These are phyloP conservation scores for Phragmatobia fuliginosa DNA, from an alignment of 2,888 invertebrate genomes.

Conservation along the genomic window DNA sequence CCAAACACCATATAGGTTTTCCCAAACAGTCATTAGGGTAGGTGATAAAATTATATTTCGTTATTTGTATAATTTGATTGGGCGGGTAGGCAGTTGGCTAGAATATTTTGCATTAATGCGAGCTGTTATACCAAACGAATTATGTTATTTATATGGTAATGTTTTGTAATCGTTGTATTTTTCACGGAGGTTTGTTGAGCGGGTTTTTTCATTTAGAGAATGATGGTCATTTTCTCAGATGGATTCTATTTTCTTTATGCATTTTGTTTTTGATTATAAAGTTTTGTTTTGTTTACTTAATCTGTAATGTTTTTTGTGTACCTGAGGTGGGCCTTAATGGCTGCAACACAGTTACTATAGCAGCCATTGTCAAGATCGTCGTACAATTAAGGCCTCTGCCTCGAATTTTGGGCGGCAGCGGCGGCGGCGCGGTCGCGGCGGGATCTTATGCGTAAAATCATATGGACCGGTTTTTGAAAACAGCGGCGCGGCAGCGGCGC, in stretches of 20 bases:
- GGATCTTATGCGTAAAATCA: too few species aligned
- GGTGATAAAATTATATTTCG: conserved; percentile 68
- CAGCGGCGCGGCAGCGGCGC: too few species aligned
- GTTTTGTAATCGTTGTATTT: conserved; percentile 40
- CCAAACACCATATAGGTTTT: conserved; percentile 44
- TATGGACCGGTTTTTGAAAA: too few species aligned
- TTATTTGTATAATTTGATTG: conserved; percentile 67
- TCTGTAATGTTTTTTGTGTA: too few species aligned
- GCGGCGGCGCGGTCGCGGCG: too few species aligned
- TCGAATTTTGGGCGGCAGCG: too few species aligned
- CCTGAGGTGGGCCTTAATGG: too few species aligned
- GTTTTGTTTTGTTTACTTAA: too few species aligned
- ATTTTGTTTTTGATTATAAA: neutral
- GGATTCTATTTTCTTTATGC: conserved; percentile 10
- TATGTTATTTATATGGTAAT: conserved; percentile 53
- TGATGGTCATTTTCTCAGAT: conserved; percentile 19
- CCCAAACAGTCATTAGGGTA: conserved; percentile 59
- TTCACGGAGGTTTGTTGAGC: conserved; percentile 14
- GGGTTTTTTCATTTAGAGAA: conserved; percentile 24
- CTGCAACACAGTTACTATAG: too few species aligned
- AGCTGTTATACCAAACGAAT: conserved; percentile 34
- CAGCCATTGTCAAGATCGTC: too few species aligned
- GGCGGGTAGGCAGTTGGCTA: conserved; percentile 29
- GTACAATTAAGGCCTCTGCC: too few species aligned
- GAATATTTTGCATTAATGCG: conserved; percentile 32